Evolutionary conservation across 2,797 vertebrate genomes (phyloP).

Genomic region (Siniperca undulata): DNA sequence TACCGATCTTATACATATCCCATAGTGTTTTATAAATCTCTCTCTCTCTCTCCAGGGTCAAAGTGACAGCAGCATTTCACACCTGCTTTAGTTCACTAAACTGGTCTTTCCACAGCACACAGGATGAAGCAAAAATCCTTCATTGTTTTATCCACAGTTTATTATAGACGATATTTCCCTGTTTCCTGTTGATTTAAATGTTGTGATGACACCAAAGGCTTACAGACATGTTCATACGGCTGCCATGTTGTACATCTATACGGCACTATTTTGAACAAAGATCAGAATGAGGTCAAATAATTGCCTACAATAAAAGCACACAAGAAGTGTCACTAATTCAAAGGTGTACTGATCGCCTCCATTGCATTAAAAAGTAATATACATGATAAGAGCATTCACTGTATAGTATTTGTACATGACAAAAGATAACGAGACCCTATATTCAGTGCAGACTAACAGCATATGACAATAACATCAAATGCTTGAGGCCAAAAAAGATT

Average conservation of each 20-base stretch:
- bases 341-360: neutral
- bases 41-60: slow-evolving; percentile 28
- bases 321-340: neutral
- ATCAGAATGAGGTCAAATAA: neutral
- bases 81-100: slow-evolving; percentile 37
- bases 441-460: neutral
- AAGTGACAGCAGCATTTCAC: slow-evolving; percentile 34
- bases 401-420: no score
- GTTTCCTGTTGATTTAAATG: neutral
- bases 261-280: neutral
- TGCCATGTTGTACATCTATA: no score
- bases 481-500: no score
- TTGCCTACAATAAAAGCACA: neutral
- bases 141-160: slow-evolving; percentile 27
- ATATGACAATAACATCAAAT: neutral
- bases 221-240: neutral
- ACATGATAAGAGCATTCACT: neutral
- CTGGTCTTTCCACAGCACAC: neutral
- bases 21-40: slow-evolving; percentile 4
- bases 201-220: neutral
- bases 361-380: neutral
- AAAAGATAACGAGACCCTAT: neutral
- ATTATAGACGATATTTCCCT: neutral
- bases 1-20: neutral
- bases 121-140: slow-evolving; percentile 16